Conservation (phyloP, 2,888 invertebrate species). For the Eueremaeus valkanovi region DNA sequence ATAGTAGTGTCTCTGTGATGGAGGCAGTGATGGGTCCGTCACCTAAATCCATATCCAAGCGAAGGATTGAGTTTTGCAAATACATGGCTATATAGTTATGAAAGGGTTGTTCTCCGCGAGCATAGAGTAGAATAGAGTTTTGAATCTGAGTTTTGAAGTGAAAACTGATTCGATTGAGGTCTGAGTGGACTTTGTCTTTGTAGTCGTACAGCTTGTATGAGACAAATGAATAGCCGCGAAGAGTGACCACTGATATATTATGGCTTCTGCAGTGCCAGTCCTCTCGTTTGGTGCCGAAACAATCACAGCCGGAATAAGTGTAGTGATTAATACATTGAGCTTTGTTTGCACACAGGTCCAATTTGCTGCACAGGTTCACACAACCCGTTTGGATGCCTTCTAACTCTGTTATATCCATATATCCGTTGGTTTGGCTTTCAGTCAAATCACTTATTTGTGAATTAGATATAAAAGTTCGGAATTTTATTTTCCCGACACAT, state of each 20-base stretch:
- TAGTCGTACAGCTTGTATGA: constrained; percentile 88
- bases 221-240: constrained; percentile 85
- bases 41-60: constrained; percentile 82
- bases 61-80: constrained; percentile 69
- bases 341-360: constrained; percentile 80
- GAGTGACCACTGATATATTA: constrained; percentile 77
- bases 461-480: constrained; percentile 51
- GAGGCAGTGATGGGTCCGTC: constrained; percentile 60
- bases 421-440: neutral
- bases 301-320: constrained; percentile 81
- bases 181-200: constrained; percentile 84
- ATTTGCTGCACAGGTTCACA: constrained; percentile 63
- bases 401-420: constrained; percentile 70
- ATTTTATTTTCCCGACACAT: constrained; percentile 78
- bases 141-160: constrained; percentile 84
- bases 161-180: constrained; percentile 77
- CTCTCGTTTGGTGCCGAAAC: constrained; percentile 86
- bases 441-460: constrained; percentile 24
- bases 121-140: constrained; percentile 86
- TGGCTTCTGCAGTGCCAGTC: constrained; percentile 86
- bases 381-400: constrained; percentile 82
- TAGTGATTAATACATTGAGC: constrained; percentile 88
- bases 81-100: constrained; percentile 86
- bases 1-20: constrained; percentile 48
- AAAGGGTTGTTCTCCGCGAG: constrained; percentile 76